These are phyloP conservation scores for Oryzias sinensis DNA, from an alignment of 2,797 vertebrate genomes.

Conservation along the genomic window DNA sequence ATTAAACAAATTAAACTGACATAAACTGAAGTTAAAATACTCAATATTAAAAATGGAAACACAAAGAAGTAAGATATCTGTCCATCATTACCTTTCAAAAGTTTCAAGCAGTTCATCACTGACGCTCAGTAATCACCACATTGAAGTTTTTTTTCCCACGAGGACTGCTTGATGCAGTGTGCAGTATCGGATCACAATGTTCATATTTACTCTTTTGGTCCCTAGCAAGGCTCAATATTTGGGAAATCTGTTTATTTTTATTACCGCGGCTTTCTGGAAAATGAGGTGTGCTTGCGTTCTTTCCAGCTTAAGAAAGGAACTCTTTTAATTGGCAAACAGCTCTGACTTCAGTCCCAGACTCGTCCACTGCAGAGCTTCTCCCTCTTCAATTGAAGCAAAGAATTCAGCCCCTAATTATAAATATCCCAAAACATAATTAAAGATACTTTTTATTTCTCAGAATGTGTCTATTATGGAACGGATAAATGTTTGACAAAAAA, in stretches of 20 bases:
- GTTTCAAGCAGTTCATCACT: background rate
- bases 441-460: constrained; percentile 8
- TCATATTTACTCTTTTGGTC: background rate
- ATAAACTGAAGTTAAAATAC: too few relatives aligned
- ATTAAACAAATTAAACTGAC: too few relatives aligned
- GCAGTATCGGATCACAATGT: background rate
- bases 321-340: constrained; percentile 1
- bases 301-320: constrained; percentile 1
- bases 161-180: constrained; percentile 3
- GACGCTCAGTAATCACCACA: background rate
- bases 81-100: background rate
- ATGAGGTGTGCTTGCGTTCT: background rate
- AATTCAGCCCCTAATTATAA: constrained; percentile 1
- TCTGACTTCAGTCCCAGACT: background rate
- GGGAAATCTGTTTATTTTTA: background rate
- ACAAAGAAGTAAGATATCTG: background rate
- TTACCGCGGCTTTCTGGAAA: constrained; percentile 1
- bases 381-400: constrained; percentile 5
- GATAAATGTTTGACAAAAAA: constrained; percentile 45
- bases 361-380: background rate
- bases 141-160: background rate
- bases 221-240: background rate
- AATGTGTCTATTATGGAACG: constrained; percentile 14
- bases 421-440: constrained; percentile 10
- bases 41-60: too few relatives aligned